These are phyloP conservation scores for Clarias platycephalus DNA, from an alignment of 2,797 vertebrate species.

Conservation along the genomic window DNA sequence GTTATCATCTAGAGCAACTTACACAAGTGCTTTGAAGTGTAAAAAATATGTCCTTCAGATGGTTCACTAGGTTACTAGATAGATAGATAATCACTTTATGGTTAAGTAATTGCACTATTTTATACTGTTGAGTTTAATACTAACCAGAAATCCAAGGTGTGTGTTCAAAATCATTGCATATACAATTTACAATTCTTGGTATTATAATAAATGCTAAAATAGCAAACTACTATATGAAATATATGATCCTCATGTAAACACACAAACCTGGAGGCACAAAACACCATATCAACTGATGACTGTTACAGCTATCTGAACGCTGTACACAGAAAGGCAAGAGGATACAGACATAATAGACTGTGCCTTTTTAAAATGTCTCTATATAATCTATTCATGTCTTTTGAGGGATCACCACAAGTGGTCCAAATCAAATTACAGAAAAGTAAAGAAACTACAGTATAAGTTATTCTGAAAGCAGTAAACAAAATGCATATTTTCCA, in stretches of 20 bases:
- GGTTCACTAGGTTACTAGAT: too few relatives aligned
- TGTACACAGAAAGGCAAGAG: background rate
- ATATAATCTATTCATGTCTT: background rate
- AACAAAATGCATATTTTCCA: background rate
- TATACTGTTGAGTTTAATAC: background rate
- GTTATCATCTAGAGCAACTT: too few relatives aligned
- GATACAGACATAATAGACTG: background rate
- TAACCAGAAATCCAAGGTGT: background rate
- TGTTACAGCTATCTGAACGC: background rate
- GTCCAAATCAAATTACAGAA: conserved; percentile 1
- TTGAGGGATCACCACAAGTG: background rate
- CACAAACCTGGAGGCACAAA: background rate
- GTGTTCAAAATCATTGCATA: background rate
- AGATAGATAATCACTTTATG: background rate
- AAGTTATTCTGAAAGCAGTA: background rate
- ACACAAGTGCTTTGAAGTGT: too few relatives aligned
- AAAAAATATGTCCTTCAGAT: too few relatives aligned
- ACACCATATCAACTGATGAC: background rate
- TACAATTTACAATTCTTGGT: background rate
- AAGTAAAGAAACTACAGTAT: background rate
- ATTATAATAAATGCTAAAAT: background rate
- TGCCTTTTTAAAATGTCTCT: background rate
- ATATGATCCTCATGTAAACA: background rate
- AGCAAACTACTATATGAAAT: background rate
- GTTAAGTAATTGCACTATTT: background rate